Conservation (phyloP, 2,113 vertebrate species). For the Chionodraco myersi region DNA sequence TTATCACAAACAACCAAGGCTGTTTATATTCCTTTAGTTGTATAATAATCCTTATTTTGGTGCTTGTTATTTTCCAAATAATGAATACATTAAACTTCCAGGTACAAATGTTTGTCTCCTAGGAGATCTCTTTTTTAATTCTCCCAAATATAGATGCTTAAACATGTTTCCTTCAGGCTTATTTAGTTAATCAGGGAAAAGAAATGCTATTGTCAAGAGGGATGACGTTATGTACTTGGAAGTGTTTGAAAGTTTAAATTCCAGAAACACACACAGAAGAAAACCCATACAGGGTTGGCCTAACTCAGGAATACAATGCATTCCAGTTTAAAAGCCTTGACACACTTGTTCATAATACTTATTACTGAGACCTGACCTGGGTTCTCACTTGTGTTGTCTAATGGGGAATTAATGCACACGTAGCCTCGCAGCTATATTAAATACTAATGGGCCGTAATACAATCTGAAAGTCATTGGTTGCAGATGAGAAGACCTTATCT, state of each 20-base stretch:
- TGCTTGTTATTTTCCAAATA: constrained; percentile 61
- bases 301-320: not conserved
- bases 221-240: constrained; percentile 32
- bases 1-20: constrained; percentile 55
- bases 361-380: not conserved
- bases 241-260: constrained; percentile 22
- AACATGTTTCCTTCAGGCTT: constrained; percentile 58
- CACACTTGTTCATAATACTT: not conserved
- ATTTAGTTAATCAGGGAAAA: constrained; percentile 60
- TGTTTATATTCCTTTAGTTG: constrained; percentile 37
- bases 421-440: not conserved
- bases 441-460: not conserved
- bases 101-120: constrained; percentile 50
- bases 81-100: constrained; percentile 54
- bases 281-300: not conserved
- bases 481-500: too few species aligned
- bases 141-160: constrained; percentile 61
- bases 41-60: constrained; percentile 40
- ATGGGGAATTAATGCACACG: not conserved
- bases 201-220: constrained; percentile 28
- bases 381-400: not conserved
- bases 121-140: constrained; percentile 49
- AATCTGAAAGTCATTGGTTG: too few species aligned
- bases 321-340: not conserved
- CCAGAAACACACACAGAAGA: not conserved